These are phyloP conservation scores for Phrynosoma platyrhinos DNA, from an alignment of 2,113 vertebrate species.

Conservation along the genomic window DNA sequence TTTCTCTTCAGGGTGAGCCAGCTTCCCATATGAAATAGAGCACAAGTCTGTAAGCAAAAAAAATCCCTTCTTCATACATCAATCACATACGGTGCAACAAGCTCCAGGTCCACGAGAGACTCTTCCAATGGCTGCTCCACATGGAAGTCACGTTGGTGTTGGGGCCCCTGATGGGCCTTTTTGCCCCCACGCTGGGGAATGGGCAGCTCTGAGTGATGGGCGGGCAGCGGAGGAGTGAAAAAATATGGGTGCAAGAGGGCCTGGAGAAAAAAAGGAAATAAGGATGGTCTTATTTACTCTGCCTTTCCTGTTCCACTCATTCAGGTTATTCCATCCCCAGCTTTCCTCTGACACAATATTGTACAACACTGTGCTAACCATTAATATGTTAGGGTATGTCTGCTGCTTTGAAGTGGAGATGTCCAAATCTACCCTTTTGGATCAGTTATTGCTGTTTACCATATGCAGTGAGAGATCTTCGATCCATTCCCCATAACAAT, in stretches of 20 bases:
- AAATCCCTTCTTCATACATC: constrained; percentile 38
- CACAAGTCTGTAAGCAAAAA: background rate
- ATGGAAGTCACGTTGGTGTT: constrained; percentile 82
- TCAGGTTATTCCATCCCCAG: too few relatives aligned
- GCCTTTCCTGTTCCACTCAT: too few relatives aligned
- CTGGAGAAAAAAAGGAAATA: constrained; percentile 58
- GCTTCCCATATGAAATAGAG: too few relatives aligned
- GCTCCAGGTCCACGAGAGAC: constrained; percentile 81
- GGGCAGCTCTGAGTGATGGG: constrained; percentile 89
- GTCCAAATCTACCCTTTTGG: too few relatives aligned
- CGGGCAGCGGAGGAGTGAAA: constrained; percentile 87
- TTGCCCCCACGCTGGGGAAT: constrained; percentile 82
- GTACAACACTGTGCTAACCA: too few relatives aligned
- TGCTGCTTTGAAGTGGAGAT: too few relatives aligned
- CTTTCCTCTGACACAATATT: too few relatives aligned
- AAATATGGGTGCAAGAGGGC: constrained; percentile 91
- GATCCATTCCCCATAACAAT: too few relatives aligned
- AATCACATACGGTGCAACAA: constrained; percentile 70
- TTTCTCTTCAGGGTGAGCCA: too few relatives aligned
- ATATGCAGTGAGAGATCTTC: too few relatives aligned
- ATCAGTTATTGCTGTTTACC: too few relatives aligned
- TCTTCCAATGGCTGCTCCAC: constrained; percentile 82
- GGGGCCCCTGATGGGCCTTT: constrained; percentile 75
- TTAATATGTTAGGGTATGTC: too few relatives aligned
- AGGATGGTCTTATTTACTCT: background rate